Evolutionary conservation across 2,888 invertebrate species (phyloP).

Genomic region (Stenotaenia linearis): DNA sequence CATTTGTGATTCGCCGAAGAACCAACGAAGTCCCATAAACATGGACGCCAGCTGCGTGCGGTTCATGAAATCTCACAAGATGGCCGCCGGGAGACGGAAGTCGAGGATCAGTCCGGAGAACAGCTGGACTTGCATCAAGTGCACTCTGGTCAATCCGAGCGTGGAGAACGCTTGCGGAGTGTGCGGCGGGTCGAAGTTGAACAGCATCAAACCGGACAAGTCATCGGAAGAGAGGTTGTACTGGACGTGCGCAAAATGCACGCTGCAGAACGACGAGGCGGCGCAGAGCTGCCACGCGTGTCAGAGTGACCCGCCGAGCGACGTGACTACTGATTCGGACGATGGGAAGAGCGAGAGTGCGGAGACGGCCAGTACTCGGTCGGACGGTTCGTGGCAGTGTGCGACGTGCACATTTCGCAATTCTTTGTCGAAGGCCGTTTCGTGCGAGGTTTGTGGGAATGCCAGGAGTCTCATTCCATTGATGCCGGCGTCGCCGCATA

Average conservation of each 20-base stretch:
- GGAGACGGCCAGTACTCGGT: neutral
- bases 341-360: neutral
- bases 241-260: conserved; percentile 75
- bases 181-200: conserved; percentile 76
- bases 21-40: conserved; percentile 63
- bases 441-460: conserved; percentile 46
- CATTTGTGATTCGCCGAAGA: conserved; percentile 66
- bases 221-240: neutral
- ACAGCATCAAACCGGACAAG: conserved; percentile 48
- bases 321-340: neutral
- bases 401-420: conserved; percentile 76
- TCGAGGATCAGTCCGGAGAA: conserved; percentile 61
- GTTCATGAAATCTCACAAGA: neutral
- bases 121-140: conserved; percentile 76
- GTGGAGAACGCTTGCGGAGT: conserved; percentile 70
- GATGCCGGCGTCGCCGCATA: neutral
- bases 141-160: conserved; percentile 74
- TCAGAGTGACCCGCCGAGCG: neutral
- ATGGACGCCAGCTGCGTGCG: conserved; percentile 51
- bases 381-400: conserved; percentile 62
- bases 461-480: conserved; percentile 39
- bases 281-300: conserved; percentile 41
- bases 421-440: conserved; percentile 49
- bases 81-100: conserved; percentile 47
- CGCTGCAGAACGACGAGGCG: conserved; percentile 51